These are phyloP conservation scores for Stenurella melanura DNA, from an alignment of 2,888 invertebrate genomes.

Conservation along the genomic window DNA sequence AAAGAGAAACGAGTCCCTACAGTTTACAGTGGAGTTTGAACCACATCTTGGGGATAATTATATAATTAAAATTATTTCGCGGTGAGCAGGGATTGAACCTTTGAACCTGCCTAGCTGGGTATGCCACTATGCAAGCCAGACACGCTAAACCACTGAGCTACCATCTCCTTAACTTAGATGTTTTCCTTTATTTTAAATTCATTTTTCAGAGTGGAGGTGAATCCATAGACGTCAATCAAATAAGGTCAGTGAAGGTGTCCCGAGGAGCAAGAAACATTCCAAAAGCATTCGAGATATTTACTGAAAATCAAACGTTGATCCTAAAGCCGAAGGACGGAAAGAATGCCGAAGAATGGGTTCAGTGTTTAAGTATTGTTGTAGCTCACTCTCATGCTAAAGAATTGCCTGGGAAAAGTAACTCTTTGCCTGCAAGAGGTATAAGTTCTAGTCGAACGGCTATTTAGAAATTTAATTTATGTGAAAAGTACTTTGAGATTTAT, in stretches of 20 bases:
- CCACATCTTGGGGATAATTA: too few relatives aligned
- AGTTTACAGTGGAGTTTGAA: too few relatives aligned
- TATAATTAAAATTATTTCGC: too few relatives aligned
- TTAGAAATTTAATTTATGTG: slow-evolving; percentile 52
- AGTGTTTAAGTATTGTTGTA: slow-evolving; percentile 94
- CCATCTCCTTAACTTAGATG: too few relatives aligned
- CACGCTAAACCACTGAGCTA: too few relatives aligned
- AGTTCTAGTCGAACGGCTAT: slow-evolving; percentile 72
- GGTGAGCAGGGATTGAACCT: too few relatives aligned
- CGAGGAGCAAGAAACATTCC: slow-evolving; percentile 94
- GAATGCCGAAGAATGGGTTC: slow-evolving; percentile 97
- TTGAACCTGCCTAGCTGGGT: too few relatives aligned
- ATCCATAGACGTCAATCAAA: slow-evolving; percentile 93
- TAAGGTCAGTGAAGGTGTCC: slow-evolving; percentile 95
- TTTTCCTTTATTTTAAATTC: background rate
- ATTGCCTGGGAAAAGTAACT: slow-evolving; percentile 73
- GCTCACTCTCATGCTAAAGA: slow-evolving; percentile 87
- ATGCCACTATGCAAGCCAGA: too few relatives aligned
- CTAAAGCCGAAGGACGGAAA: slow-evolving; percentile 96
- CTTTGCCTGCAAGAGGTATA: slow-evolving; percentile 72
- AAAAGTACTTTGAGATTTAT: background rate
- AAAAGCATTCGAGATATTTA: slow-evolving; percentile 97
- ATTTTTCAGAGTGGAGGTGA: slow-evolving; percentile 85
- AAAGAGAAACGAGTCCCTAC: too few relatives aligned
- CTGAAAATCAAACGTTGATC: slow-evolving; percentile 92